Evolutionary conservation across 2,888 invertebrate species (phyloP).

Genomic region (Hoplodrina ambigua): DNA sequence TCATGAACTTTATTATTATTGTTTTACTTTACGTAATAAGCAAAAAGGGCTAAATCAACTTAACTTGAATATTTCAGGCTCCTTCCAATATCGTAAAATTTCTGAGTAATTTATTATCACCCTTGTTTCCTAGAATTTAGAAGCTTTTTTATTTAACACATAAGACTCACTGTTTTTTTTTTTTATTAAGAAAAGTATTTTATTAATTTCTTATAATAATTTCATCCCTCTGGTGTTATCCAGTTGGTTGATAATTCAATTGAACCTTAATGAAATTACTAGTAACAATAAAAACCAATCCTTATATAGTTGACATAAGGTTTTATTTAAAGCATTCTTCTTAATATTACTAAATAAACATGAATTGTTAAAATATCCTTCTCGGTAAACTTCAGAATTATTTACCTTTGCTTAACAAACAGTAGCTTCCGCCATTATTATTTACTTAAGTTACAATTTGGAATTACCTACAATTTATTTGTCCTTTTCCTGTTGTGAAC

Average conservation of each 20-base stretch:
- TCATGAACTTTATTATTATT: conserved; percentile 42
- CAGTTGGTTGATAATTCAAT: not conserved
- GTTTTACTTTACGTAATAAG: conserved; percentile 37
- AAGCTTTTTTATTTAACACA: not conserved
- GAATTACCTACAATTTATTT: conserved; percentile 17
- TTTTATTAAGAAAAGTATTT: not conserved
- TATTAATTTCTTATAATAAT: not conserved
- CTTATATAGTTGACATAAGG: not conserved
- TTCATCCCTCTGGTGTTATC: not conserved
- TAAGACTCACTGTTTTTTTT: not conserved
- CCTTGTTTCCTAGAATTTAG: not conserved
- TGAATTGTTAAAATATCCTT: conserved; percentile 21
- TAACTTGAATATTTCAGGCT: conserved; percentile 26
- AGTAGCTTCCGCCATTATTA: conserved; percentile 34
- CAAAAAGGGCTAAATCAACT: conserved; percentile 32
- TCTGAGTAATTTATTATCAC: conserved; percentile 13
- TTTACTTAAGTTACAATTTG: conserved; percentile 31
- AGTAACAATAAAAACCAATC: not conserved
- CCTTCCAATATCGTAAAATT: conserved; percentile 28
- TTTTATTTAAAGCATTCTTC: not conserved
- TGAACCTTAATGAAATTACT: not conserved
- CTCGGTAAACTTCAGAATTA: conserved; percentile 38
- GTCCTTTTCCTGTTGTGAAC: conserved; percentile 16
- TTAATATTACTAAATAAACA: conserved; percentile 16
- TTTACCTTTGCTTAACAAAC: conserved; percentile 45